Evolutionary conservation across 2,797 vertebrate genomes (phyloP).

Genomic region (Acestrorhynchus altus): DNA sequence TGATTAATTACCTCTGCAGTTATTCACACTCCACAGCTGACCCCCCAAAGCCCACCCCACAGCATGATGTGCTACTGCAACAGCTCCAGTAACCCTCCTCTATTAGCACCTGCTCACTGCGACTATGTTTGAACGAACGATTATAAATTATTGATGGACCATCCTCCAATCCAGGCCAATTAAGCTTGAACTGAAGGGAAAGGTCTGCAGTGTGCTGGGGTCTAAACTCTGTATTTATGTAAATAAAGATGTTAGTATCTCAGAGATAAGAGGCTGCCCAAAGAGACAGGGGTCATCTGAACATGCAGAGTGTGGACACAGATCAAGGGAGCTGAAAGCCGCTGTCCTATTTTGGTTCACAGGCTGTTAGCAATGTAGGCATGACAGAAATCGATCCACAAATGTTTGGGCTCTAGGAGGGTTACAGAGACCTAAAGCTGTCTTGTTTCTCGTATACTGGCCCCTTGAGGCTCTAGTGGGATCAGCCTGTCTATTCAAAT

Average conservation of each 20-base stretch:
- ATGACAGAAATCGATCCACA: constrained; percentile 42
- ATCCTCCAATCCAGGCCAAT: background rate
- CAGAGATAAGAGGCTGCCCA: background rate
- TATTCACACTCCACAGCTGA: constrained; percentile 68
- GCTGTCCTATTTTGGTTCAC: constrained; percentile 43
- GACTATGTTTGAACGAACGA: constrained; percentile 63
- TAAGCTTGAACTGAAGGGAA: constrained; percentile 66
- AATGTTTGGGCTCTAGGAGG: constrained; percentile 25
- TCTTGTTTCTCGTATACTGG: constrained; percentile 11
- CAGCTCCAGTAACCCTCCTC: constrained; percentile 65
- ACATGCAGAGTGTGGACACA: constrained; percentile 29
- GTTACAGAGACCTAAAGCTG: constrained; percentile 9
- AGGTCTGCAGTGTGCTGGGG: constrained; percentile 61
- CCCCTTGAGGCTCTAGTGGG: constrained; percentile 6
- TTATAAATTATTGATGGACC: constrained; percentile 65
- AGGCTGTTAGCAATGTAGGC: constrained; percentile 40
- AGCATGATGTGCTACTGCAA: constrained; percentile 60
- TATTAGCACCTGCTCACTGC: constrained; percentile 68
- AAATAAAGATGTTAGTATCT: constrained; percentile 68
- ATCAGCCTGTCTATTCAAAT: constrained; percentile 39
- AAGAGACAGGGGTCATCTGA: constrained; percentile 45
- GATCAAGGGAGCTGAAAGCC: constrained; percentile 9
- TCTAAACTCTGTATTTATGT: constrained; percentile 70
- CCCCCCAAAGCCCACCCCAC: constrained; percentile 41
- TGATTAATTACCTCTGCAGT: constrained; percentile 72